These are phyloP conservation scores for Himalopsyche kuldschensis DNA, from an alignment of 2,888 invertebrate genomes.

Conservation along the genomic window DNA sequence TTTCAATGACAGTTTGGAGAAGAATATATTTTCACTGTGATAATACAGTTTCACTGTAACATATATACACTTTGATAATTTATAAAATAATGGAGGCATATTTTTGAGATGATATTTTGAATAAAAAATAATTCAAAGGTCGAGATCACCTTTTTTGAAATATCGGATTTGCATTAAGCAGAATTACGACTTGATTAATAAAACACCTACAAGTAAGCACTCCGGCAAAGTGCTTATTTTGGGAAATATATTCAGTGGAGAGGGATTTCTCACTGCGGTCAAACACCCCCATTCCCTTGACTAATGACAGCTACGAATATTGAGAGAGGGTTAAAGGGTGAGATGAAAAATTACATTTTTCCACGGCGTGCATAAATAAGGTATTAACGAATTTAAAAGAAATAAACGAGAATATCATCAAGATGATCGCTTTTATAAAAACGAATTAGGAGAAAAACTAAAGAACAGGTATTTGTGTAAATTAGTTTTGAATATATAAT, in stretches of 20 bases:
- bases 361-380: neutral
- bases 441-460: too few relatives aligned
- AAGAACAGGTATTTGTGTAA: too few relatives aligned
- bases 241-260: neutral
- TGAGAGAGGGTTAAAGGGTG: neutral
- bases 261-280: neutral
- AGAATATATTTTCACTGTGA: too few relatives aligned
- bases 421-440: neutral
- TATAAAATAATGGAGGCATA: too few relatives aligned
- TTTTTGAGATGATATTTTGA: too few relatives aligned
- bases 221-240: neutral
- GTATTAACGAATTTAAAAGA: neutral
- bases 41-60: too few relatives aligned
- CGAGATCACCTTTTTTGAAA: too few relatives aligned
- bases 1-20: too few relatives aligned
- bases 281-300: neutral
- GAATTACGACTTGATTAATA: neutral
- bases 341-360: neutral
- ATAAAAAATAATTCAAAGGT: too few relatives aligned
- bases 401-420: neutral
- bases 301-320: neutral
- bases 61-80: too few relatives aligned
- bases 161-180: neutral
- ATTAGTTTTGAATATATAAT: too few relatives aligned
- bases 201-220: neutral